Evolutionary conservation across 2,113 vertebrate species (phyloP).

Genomic region (Rhinopomastus cyanomelas): DNA sequence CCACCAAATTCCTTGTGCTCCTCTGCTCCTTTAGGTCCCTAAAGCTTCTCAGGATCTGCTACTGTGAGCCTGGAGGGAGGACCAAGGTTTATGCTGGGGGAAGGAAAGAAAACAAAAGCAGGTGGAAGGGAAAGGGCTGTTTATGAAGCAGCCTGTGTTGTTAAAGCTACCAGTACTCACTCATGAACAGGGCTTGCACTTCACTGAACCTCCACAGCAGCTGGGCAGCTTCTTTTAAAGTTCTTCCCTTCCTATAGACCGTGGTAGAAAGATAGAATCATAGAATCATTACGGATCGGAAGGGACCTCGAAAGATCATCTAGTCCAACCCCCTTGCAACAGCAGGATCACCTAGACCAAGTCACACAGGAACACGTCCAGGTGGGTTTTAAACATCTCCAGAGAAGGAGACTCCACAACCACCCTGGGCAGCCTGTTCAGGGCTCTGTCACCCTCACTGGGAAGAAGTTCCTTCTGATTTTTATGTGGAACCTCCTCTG

Average conservation of each 20-base stretch:
- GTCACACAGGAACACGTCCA: no score
- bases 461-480: no score
- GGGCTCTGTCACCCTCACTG: no score
- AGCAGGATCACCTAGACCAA: no score
- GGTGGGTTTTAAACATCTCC: no score
- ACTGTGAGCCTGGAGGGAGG: neutral
- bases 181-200: neutral
- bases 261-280: rapidly evolving
- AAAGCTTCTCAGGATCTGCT: neutral
- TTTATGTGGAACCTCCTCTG: no score
- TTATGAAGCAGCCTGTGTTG: neutral
- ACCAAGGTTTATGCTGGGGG: neutral
- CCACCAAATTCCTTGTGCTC: neutral
- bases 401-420: no score
- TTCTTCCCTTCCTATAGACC: neutral
- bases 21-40: neutral
- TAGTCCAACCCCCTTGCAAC: no score
- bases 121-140: neutral
- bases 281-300: no score
- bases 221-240: neutral
- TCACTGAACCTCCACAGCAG: neutral
- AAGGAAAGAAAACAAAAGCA: neutral
- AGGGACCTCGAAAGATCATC: no score
- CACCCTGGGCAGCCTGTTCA: no score
- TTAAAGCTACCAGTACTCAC: neutral